Evolutionary conservation across 2,113 vertebrate genomes (phyloP).

Genomic region (Ifrita kowaldi): DNA sequence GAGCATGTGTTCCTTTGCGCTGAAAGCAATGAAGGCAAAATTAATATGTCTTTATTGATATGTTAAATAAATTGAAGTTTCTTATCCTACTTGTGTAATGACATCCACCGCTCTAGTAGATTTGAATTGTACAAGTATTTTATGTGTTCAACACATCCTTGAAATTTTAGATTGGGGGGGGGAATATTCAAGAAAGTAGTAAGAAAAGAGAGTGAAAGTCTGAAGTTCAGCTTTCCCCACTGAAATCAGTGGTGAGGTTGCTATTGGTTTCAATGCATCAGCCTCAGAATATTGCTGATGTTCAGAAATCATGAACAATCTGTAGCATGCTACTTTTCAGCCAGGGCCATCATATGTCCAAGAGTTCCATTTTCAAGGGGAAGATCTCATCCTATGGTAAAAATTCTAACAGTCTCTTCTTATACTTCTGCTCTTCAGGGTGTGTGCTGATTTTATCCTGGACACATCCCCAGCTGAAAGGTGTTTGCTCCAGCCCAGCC

Average conservation of each 20-base stretch:
- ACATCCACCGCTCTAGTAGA: not conserved
- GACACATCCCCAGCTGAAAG: not conserved
- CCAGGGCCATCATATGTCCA: not conserved
- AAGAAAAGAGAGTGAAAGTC: not conserved
- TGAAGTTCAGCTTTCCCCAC: not conserved
- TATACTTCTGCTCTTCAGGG: not conserved
- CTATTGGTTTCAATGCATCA: not conserved
- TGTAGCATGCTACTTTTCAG: not conserved
- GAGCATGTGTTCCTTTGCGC: not conserved
- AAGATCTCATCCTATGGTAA: not conserved
- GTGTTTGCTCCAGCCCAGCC: not conserved
- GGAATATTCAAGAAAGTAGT: not conserved
- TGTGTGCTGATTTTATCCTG: not conserved
- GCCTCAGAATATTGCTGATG: not conserved
- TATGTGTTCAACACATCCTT: not conserved
- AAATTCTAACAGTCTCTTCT: not conserved
- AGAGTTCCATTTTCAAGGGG: not conserved
- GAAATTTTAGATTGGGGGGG: not conserved
- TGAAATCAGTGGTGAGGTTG: not conserved
- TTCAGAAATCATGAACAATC: not conserved
- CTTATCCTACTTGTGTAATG: not conserved
- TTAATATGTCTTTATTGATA: not conserved
- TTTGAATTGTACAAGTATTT: not conserved
- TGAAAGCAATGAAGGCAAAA: not conserved
- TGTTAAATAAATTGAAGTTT: not conserved